Base-by-base conservation (phyloP, 2,888 invertebrate genomes). In the Drosophila cognata region DNA sequence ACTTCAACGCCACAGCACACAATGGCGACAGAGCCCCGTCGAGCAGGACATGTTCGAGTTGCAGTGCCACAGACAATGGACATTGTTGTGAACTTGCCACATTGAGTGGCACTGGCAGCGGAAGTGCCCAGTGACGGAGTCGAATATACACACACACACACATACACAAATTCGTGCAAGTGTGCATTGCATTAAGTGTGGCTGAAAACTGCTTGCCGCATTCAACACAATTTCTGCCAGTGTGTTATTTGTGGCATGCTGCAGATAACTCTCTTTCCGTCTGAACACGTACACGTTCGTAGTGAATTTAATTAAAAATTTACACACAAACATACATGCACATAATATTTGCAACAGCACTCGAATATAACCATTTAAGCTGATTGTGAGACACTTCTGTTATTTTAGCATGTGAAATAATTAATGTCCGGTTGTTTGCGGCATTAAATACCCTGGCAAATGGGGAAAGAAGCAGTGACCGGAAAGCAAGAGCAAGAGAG, bases 41-140 rank as follows among this genome's bases (percentile, higher is more conserved):
- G 71, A 35, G 75, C 86, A 84, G 82, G 77, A 87, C 79, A 75
- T 79, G 88, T 79, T 87, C 65, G 88, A 87, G 88, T 79, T 84
- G 88, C 70, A 65, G 29, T 55, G 50, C 52, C 74, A 74, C 87
- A 79, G 76, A 79, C 89, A 84, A 82, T 71, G 59, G 29, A 65
- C 62, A 60, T 67, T 76, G 60, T 62, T 65, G 50, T 53, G 63
- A 57, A 36, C 62, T 43, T 62, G 55, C 18, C 56, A 33, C 33
- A 18, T 46, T 62, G 79, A 71, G 55, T 55, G 46, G 46, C 53
- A 51, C 48, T 56, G 61, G 21, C 86, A 81, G 72, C 84, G 84
- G 74, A 86, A 67, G 66, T 69, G 68, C 52, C 56, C 65, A 73
- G 71, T 74, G 63, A 64, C 50, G 31, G 10, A 25, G 25, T 2